Conservation (phyloP, 2,888 invertebrate species). For the Chydorus sphaericus region DNA sequence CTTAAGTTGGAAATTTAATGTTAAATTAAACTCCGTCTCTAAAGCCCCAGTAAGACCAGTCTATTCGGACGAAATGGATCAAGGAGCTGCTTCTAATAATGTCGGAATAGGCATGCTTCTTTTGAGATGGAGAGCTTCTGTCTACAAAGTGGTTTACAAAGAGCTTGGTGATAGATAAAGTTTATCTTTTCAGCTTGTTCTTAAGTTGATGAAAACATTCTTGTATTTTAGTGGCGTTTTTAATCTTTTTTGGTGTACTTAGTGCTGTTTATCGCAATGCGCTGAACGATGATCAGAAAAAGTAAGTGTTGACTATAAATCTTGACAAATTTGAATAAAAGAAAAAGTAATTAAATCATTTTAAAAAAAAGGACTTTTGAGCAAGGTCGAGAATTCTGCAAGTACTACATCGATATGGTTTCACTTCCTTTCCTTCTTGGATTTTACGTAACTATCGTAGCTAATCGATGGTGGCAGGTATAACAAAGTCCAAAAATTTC, state of each 20-base stretch:
- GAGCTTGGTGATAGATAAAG: too few species aligned
- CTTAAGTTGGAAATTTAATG: too few species aligned
- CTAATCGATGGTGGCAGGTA: constrained; percentile 19
- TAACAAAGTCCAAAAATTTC: too few species aligned
- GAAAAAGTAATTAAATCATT: too few species aligned
- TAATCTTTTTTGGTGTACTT: constrained; percentile 33
- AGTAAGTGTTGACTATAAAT: too few species aligned
- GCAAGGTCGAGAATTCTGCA: constrained; percentile 38
- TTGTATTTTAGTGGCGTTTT: constrained; percentile 34
- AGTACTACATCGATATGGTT: constrained; percentile 38
- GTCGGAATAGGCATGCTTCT: constrained; percentile 41
- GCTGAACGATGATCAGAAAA: constrained; percentile 34
- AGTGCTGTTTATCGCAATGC: constrained; percentile 37
- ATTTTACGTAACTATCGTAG: constrained; percentile 42
- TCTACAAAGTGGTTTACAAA: constrained; percentile 41
- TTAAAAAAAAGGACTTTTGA: too few species aligned
- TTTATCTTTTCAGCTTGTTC: too few species aligned
- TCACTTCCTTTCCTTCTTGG: constrained; percentile 43
- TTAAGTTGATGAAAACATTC: too few species aligned
- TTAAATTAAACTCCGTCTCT: too few species aligned
- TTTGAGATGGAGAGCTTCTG: constrained; percentile 41
- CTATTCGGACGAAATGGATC: constrained; percentile 25
- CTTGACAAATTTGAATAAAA: too few species aligned
- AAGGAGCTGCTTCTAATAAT: constrained; percentile 35
- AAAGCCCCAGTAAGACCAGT: too few species aligned